Conservation (phyloP, 2,797 vertebrate species). For the Semotilus atromaculatus region DNA sequence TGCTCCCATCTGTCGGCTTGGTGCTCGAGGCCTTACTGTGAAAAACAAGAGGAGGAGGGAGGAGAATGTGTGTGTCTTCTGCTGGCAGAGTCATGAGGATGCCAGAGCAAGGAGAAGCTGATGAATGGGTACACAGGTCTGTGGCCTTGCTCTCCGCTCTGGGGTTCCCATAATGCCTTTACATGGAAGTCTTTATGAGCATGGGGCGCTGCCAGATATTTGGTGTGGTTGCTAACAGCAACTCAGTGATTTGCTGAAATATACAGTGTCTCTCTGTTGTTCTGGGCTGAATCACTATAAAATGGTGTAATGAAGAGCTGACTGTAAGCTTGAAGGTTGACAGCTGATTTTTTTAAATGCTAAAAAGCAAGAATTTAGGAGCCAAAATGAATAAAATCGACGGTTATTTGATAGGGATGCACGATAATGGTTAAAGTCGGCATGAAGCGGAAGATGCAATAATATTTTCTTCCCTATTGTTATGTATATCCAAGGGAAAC, state of each 20-base stretch:
- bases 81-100: constrained; percentile 35
- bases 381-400: background rate
- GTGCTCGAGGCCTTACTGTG: constrained; percentile 32
- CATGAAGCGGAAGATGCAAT: background rate
- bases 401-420: background rate
- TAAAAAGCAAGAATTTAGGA: background rate
- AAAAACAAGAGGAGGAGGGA: constrained; percentile 39
- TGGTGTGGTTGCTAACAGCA: constrained; percentile 69
- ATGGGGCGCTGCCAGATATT: constrained; percentile 67
- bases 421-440: background rate
- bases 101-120: constrained; percentile 36
- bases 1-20: constrained; percentile 44
- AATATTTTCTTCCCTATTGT: background rate
- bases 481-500: background rate
- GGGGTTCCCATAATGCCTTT: constrained; percentile 71
- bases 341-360: constrained; percentile 22
- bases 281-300: constrained; percentile 48
- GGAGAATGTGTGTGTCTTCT: constrained; percentile 31
- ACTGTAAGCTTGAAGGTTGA: constrained; percentile 21
- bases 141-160: constrained; percentile 59
- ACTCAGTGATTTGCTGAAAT: constrained; percentile 62
- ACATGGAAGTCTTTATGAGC: constrained; percentile 72
- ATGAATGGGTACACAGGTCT: constrained; percentile 68
- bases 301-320: constrained; percentile 39
- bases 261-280: constrained; percentile 60